Conservation (phyloP, 1,140 invertebrate genomes). For the Hyles euphorbiae region DNA sequence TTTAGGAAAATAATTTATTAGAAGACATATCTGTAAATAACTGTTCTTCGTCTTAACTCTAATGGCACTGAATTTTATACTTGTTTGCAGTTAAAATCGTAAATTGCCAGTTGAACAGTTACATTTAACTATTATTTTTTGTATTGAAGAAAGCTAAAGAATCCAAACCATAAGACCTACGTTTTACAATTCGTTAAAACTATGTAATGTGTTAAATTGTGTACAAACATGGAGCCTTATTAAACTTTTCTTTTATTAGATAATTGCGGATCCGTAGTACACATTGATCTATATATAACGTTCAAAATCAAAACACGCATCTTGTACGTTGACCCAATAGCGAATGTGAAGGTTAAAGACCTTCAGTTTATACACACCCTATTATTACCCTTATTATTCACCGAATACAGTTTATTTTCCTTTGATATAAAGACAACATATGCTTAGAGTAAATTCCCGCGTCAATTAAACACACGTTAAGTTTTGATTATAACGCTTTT, state of each 20-base stretch:
- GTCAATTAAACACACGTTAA: too few relatives aligned
- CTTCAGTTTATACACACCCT: slow-evolving; percentile 14
- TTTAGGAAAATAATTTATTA: not conserved
- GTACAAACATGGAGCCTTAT: too few relatives aligned
- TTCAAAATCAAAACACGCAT: slow-evolving; percentile 33
- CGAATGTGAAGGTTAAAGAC: slow-evolving; percentile 51
- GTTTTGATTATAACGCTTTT: not conserved
- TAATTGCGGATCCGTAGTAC: slow-evolving; percentile 1
- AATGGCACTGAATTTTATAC: too few relatives aligned
- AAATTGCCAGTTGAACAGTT: too few relatives aligned
- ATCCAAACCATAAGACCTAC: too few relatives aligned
- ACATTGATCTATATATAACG: slow-evolving; percentile 30
- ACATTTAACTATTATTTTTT: too few relatives aligned
- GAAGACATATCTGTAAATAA: not conserved
- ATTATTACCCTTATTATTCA: slow-evolving; percentile 13
- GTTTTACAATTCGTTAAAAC: too few relatives aligned
- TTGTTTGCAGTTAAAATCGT: too few relatives aligned
- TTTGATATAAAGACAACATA: not conserved
- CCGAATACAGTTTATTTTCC: not conserved
- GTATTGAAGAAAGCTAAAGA: too few relatives aligned
- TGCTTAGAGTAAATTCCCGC: too few relatives aligned
- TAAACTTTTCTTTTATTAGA: too few relatives aligned
- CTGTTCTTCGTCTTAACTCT: not conserved
- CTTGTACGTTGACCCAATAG: slow-evolving; percentile 47
- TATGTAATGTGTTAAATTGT: too few relatives aligned